Percentiles rank a stretch among this genome's conserved stretches.
phyloP scores from a whole-genome alignment of 92 coral and sea anemone genomes.

The Zoanthus sociatus region DNA sequence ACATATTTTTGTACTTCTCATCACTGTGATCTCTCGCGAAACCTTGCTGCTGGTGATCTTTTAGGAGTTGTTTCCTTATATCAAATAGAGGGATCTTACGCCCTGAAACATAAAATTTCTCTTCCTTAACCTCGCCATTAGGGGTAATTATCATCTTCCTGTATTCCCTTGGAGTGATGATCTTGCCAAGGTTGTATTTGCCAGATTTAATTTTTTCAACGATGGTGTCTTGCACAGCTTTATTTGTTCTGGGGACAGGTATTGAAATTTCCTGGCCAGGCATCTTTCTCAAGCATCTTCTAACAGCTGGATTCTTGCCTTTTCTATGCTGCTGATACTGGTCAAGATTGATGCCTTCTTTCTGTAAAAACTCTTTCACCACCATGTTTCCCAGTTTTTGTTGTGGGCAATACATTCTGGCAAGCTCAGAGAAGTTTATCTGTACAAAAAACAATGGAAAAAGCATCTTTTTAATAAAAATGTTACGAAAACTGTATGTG shows the following conservation, averaged over 20 bases:
- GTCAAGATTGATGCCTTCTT: neutral
- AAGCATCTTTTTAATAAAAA: neutral
- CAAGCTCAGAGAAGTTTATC: slow-evolving; percentile 7
- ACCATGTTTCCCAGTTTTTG: neutral
- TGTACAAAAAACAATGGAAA: neutral
- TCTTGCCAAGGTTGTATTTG: neutral
- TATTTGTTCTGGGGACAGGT: neutral
- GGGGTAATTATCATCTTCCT: neutral
- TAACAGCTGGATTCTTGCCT: neutral
- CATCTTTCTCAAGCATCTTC: neutral
- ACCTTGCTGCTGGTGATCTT: neutral
- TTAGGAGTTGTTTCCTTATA: neutral
- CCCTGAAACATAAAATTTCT: slow-evolving; percentile 4
- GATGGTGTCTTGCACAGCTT: neutral
- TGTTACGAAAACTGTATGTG: no score
- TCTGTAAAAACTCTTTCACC: neutral
- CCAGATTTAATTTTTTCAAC: neutral
- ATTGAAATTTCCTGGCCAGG: neutral
- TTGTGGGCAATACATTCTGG: slow-evolving; percentile 7
- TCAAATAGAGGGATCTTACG: neutral
- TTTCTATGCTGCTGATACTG: neutral
- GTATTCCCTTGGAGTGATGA: neutral
- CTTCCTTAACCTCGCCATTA: neutral
- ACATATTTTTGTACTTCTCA: neutral
- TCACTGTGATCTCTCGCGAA: neutral